Base-by-base conservation (phyloP, 2,113 vertebrate species). In the Gymnobelideus leadbeateri region DNA sequence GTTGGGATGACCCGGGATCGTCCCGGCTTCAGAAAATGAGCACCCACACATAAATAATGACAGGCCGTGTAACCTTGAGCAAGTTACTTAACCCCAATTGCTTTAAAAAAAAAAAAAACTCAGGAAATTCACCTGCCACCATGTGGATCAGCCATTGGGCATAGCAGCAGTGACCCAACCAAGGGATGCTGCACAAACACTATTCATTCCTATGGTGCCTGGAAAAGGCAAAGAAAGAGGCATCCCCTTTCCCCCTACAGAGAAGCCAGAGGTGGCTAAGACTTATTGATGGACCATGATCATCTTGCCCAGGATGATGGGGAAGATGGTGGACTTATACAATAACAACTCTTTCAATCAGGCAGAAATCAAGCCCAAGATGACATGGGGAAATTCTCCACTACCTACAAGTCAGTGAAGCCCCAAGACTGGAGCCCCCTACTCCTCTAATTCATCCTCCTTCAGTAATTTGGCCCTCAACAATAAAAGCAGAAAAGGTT, bases 331-430 rank as follows among this genome's bases (percentile, higher is more conserved):
- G 0, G 99, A 99, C 0, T 99, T 99, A 54, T 99, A 99, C 99
- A 99, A 99, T 0, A 99, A 99, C 98, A 99, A 99, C 95, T 99
- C 99, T 96, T 99, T 99, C 99, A 99, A 99, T 98, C 99, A 99
- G 99, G 99, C 99, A 98, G 99, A 99, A 97, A 99, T 99, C 98
- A 99, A 99, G 99, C 99, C 99, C 98, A 98, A 37, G 61, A 68
- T 77, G 68, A 77, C 43, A 96, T 99, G 98, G 99, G 99, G 99
- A 99, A 68, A 92, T 99, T 99, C 94, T 99, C 99, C 98, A 99
- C 99, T 99, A 99, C 99, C 0, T 99, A 99, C 99, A 99, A 99
- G 96, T 99, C 99, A 0, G 99, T 99, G 96, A 99, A 99, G 97
- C 99, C 99, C 54, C 0, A 99, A 99, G 92, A 99, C 99, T 51